Conservation (phyloP, 2,797 vertebrate species). For the Garrulus glandarius region DNA sequence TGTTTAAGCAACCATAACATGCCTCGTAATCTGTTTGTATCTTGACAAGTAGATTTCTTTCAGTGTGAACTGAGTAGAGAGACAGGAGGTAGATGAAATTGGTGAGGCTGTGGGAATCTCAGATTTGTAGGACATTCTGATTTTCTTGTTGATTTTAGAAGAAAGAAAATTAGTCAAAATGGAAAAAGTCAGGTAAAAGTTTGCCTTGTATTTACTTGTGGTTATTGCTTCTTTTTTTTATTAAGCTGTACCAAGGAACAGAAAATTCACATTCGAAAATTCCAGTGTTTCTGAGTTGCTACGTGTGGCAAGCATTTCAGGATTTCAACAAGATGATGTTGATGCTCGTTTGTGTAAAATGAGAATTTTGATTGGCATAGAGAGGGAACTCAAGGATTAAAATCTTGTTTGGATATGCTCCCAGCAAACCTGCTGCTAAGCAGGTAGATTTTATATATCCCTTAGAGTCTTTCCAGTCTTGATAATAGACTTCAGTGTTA, state of each 20-base stretch:
- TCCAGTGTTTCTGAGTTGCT: neutral
- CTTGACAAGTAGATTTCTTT: neutral
- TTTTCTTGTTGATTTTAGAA: neutral
- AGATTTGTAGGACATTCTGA: neutral
- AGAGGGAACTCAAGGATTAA: neutral
- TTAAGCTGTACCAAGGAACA: neutral
- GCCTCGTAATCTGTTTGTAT: neutral
- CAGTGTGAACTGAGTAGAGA: neutral
- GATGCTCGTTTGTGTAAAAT: rapidly evolving
- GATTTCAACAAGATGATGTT: neutral
- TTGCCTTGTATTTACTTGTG: neutral
- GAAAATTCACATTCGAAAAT: neutral
- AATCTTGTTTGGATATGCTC: neutral
- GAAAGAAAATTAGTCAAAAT: neutral
- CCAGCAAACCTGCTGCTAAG: neutral
- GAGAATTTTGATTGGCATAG: neutral
- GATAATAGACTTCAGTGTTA: neutral
- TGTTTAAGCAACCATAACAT: neutral
- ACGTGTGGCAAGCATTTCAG: neutral
- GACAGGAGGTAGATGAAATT: neutral
- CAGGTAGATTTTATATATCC: neutral
- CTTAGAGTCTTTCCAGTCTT: neutral
- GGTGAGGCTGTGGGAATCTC: neutral
- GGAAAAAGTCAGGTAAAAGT: neutral
- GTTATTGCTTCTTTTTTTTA: neutral